Percentiles rank a stretch among this genome's conserved stretches.
Conservation (phyloP, 2,888 invertebrate genomes). For the Cephus sareptanus region DNA sequence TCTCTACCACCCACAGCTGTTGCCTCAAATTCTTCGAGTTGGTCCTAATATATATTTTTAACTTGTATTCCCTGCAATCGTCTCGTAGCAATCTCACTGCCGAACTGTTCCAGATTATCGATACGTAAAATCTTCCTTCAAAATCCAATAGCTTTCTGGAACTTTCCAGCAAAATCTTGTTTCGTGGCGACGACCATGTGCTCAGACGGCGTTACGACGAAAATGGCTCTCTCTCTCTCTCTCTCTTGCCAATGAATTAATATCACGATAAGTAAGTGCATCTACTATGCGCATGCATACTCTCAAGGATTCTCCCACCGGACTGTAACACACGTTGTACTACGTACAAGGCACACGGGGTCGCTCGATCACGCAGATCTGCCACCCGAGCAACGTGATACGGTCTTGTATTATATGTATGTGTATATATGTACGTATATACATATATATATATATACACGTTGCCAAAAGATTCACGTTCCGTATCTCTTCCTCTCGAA, state of each 20-base stretch:
- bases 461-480: not conserved
- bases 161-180: not conserved
- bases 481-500: not conserved
- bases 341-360: not conserved
- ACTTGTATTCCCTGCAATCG: not conserved
- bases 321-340: not conserved
- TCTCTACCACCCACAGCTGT: not conserved
- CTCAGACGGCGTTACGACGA: not conserved
- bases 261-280: not conserved
- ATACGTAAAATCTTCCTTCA: not conserved
- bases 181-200: not conserved
- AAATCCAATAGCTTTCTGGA: not conserved
- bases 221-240: not conserved
- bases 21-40: not conserved
- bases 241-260: not conserved
- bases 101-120: not conserved
- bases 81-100: not conserved
- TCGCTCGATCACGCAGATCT: not conserved
- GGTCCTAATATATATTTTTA: not conserved
- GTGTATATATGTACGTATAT: not conserved
- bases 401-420: not conserved
- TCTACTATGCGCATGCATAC: not conserved
- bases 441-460: not conserved
- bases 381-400: not conserved
- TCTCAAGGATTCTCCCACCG: not conserved